Conservation (phyloP, 2,797 vertebrate genomes). For the Lithobates sylvaticus region DNA sequence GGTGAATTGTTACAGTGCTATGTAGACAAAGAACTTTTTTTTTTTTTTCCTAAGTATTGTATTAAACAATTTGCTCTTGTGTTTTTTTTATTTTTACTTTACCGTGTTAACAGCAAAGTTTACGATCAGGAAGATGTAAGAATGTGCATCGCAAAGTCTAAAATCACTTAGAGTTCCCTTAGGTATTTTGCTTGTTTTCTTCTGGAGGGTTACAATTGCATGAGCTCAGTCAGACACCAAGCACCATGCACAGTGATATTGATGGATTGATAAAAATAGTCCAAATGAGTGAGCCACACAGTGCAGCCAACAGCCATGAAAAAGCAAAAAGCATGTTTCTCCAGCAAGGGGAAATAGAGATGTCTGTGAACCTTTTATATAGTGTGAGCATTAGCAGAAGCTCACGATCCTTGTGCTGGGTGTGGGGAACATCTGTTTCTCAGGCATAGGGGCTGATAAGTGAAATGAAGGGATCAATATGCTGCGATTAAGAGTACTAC, state of each 20-base stretch:
- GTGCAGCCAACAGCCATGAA: conserved; percentile 50
- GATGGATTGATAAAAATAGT: conserved; percentile 60
- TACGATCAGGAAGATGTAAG: conserved; percentile 26
- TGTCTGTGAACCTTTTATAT: conserved; percentile 43
- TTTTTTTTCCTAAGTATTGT: background rate
- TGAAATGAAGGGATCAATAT: conserved; percentile 28
- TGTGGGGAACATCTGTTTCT: conserved; percentile 47
- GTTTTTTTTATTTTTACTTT: background rate
- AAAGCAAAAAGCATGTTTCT: conserved; percentile 44
- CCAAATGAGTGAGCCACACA: conserved; percentile 43
- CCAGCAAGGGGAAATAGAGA: conserved; percentile 29
- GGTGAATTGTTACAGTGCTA: no score
- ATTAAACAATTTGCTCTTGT: background rate
- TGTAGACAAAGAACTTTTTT: background rate
- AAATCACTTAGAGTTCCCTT: conserved; percentile 57
- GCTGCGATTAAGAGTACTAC: conserved; percentile 69
- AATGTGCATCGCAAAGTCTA: conserved; percentile 33
- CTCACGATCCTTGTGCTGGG: conserved; percentile 16
- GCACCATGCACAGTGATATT: conserved; percentile 40
- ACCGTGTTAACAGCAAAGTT: background rate
- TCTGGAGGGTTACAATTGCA: conserved; percentile 43
- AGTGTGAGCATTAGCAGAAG: conserved; percentile 33
- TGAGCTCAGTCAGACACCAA: conserved; percentile 52
- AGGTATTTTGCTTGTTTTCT: conserved; percentile 51
- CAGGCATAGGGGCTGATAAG: conserved; percentile 55